Conservation (phyloP, 2,113 vertebrate genomes). For the Embiotoca jacksoni region DNA sequence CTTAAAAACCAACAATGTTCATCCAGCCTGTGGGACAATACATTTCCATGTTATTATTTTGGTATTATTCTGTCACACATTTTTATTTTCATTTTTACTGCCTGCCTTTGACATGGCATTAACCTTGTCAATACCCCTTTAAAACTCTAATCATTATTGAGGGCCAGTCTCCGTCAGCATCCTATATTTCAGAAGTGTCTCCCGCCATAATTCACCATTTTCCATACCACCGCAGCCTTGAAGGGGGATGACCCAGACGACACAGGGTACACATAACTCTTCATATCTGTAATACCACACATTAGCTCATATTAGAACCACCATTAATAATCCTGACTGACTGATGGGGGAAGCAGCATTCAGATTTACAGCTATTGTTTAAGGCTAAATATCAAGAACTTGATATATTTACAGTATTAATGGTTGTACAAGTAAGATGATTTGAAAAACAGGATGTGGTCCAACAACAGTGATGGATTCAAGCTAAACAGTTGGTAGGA, state of each 20-base stretch:
- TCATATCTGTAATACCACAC: slow-evolving; percentile 22
- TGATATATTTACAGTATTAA: too few species aligned
- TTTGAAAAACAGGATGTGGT: too few species aligned
- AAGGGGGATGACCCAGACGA: slow-evolving; percentile 10
- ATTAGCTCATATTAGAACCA: slow-evolving; percentile 23
- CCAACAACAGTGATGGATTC: too few species aligned
- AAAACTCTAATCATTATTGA: slow-evolving; percentile 17
- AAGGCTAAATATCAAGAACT: too few species aligned
- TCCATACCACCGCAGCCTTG: slow-evolving; percentile 32
- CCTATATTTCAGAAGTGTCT: slow-evolving; percentile 29
- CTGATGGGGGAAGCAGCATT: background rate
- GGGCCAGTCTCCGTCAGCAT: slow-evolving; percentile 1
- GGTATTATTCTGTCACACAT: background rate
- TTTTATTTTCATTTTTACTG: background rate
- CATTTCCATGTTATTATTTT: background rate
- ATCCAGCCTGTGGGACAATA: background rate
- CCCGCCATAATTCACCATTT: slow-evolving; percentile 49
- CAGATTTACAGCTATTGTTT: too few species aligned
- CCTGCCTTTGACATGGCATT: background rate
- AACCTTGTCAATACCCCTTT: slow-evolving; percentile 43
- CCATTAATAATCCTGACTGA: slow-evolving; percentile 8
- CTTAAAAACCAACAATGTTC: background rate
- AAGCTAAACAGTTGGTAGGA: too few species aligned
- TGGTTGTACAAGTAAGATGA: too few species aligned
- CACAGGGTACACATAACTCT: slow-evolving; percentile 38